Evolutionary conservation across 2,888 invertebrate genomes (phyloP), one percentile per base, ranked within the genome.

Genomic region (Actias luna): DNA sequence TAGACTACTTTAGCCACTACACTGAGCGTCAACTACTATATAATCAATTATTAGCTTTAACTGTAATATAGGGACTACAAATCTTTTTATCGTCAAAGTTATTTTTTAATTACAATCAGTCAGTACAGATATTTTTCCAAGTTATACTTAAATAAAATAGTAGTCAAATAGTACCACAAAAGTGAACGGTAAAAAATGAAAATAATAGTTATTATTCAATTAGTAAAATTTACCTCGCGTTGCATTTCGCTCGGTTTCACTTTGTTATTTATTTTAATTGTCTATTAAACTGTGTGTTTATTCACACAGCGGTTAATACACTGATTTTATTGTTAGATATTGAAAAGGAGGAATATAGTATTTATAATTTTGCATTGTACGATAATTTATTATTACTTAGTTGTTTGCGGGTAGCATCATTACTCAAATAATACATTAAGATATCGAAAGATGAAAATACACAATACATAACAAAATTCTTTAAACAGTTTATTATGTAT

Each of bases 171-270:
- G 46, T 10, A 22, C 18, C 16, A 69, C 64, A 64, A 57, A 59
- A 64, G 64, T 64, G 63, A 65, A 69, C 67, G 70, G 71, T 73
- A 74, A 72, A 69, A 67, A 70, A 74, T 70, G 61, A 60, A 64
- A 39, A 61, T n/a, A 68, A 67, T 60, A 29, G 68, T 69, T 75
- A 72, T 71, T 65, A 70, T 71, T 69, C 69, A 74, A 72, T 74
- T 72, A 71, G 66, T 68, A 66, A 69, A 69, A 72, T 69, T 65
- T 67, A 55, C 66, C 63, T 65, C 25, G 31, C 62, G 65, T 58
- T 66, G 67, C 68, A 69, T 65, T 64, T 68, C 42, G 64, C 61
- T 63, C 62, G 62, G 66, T 65, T 61, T 67, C 65, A 68, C 69
- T 68, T 69, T 69, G 69, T 75, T 75, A 63, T 68, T 70, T 39